Percentiles rank a stretch among this genome's conserved stretches.
phyloP scores from a whole-genome alignment of 2,888 invertebrate species.

The Acronicta leporina region DNA sequence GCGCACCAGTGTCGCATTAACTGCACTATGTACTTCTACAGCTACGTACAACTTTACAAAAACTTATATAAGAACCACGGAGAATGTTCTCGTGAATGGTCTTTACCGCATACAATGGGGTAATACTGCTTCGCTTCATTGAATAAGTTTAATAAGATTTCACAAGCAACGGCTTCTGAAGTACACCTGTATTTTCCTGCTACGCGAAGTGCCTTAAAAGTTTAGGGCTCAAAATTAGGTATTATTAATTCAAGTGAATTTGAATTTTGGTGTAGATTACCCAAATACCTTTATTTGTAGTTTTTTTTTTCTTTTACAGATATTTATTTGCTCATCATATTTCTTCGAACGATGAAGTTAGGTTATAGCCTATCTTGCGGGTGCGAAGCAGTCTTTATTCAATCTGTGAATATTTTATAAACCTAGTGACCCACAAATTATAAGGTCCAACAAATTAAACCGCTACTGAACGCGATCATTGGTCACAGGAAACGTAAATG shows the following conservation, averaged over 20 bases:
- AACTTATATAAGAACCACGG: slow-evolving; percentile 59
- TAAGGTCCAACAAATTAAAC: not conserved
- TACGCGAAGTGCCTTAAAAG: slow-evolving; percentile 20
- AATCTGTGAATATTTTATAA: too few relatives aligned
- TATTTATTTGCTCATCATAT: too few relatives aligned
- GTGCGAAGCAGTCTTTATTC: too few relatives aligned
- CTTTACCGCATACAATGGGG: slow-evolving; percentile 53
- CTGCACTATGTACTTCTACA: slow-evolving; percentile 59
- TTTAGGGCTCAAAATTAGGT: slow-evolving; percentile 28
- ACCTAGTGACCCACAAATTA: too few relatives aligned
- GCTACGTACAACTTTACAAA: slow-evolving; percentile 53
- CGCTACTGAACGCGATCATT: not conserved
- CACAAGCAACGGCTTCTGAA: slow-evolving; percentile 34
- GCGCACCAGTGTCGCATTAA: slow-evolving; percentile 74
- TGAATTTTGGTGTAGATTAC: not conserved
- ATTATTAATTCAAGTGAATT: slow-evolving; percentile 10
- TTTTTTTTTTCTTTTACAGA: too few relatives aligned
- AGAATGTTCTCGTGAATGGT: slow-evolving; percentile 52
- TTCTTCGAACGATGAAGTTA: too few relatives aligned
- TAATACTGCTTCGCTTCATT: slow-evolving; percentile 56
- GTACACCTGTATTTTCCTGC: slow-evolving; percentile 42
- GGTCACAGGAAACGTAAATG: slow-evolving; percentile 39
- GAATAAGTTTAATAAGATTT: slow-evolving; percentile 59
- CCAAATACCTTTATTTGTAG: too few relatives aligned
- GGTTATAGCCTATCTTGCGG: too few relatives aligned